Evolutionary conservation across 2,113 vertebrate genomes (phyloP), one percentile per base, ranked within the genome.

Genomic region (Xiphophorus couchianus): DNA sequence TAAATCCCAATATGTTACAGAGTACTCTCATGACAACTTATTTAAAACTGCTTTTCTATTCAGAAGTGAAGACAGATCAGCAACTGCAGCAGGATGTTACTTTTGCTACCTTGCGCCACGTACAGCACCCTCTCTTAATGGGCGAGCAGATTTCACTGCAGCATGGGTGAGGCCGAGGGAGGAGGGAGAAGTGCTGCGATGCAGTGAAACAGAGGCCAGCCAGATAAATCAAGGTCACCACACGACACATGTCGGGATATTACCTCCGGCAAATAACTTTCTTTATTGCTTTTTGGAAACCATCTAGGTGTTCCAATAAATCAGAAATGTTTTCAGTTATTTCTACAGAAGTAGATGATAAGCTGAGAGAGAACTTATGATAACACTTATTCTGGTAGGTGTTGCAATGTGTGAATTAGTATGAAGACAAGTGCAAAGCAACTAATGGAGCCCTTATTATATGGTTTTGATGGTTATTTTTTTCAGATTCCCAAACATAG

Each of bases 231-330:
- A 93, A 91, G 90, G 86, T 92, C 89, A 90, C 89, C 77, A 82
- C 86, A 90, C 88, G 77, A 84, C 86, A 80, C 69, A 60, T 88
- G 89, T 91, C 85, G 64, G 83, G 87, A 89, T 91, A 90, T 93
- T 92, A 93, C 88, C 86, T 86, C 86, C 61, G 89, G 86, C 88
- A 86, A 92, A 94, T 93, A 92, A 92, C 88, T 90, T 67, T 84
- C 83, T 92, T 92, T 94, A 93, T 93, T 93, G 93, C 93, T 92
- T 94, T 89, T 90, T 48, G 3, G 78, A 91, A 82, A 87, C 88
- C 82, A 91, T 84, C 77, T 71, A 61, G 66, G 80, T 75, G 81
- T 84, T 86, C 82, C 84, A 79, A 92, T 93, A 88, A 93, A 93
- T 91, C 82, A 81, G 69, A 84, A 80, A 89, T 80, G 84, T 81